Conservation (phyloP, 2,888 invertebrate species). For the Scaptomyza reducta region DNA sequence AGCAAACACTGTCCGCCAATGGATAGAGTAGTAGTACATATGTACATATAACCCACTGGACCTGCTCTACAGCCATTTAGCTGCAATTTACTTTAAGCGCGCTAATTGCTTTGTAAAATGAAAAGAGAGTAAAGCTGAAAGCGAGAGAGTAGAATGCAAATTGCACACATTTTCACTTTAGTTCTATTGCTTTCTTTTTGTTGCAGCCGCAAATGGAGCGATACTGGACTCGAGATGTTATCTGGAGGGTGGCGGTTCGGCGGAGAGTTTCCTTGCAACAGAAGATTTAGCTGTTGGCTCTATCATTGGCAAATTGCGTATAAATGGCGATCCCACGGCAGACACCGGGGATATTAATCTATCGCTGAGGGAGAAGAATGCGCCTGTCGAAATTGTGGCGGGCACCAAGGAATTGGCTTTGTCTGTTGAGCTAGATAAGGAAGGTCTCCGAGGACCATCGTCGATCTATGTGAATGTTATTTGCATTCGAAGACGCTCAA, state of each 20-base stretch:
- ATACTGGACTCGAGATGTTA: constrained; percentile 94
- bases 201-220: constrained; percentile 85
- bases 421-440: constrained; percentile 91
- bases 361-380: constrained; percentile 90
- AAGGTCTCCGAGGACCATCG: constrained; percentile 92
- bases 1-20: constrained; percentile 58
- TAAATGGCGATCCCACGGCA: constrained; percentile 91
- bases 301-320: constrained; percentile 90
- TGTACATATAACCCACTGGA: constrained; percentile 24
- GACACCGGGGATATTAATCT: constrained; percentile 91
- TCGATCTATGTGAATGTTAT: constrained; percentile 94
- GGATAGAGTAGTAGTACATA: constrained; percentile 45
- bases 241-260: constrained; percentile 94
- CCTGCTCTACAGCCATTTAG: constrained; percentile 26
- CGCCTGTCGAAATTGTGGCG: constrained; percentile 90
- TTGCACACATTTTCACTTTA: constrained; percentile 42
- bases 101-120: constrained; percentile 35
- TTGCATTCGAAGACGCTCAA: constrained; percentile 91
- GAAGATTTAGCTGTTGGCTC: constrained; percentile 93
- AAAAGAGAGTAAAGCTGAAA: constrained; percentile 44
- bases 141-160: constrained; percentile 31
- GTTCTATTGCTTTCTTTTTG: constrained; percentile 30
- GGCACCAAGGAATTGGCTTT: constrained; percentile 93
- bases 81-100: constrained; percentile 57
- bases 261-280: constrained; percentile 95